Evolutionary conservation across 1,140 invertebrate species (phyloP).

Genomic region (Gerris buenoi): DNA sequence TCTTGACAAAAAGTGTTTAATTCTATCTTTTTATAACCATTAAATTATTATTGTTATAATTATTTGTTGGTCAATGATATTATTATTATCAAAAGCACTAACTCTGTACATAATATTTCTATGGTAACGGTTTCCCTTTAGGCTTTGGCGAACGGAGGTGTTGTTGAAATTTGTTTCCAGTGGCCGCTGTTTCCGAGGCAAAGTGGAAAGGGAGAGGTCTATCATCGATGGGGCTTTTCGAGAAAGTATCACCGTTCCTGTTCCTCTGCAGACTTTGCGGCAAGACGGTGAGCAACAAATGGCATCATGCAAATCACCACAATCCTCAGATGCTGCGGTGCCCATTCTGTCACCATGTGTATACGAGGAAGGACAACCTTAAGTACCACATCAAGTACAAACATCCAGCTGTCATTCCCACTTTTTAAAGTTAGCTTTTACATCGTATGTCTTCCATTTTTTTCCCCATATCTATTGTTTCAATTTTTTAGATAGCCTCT

Average conservation of each 20-base stretch:
- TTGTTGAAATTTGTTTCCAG: neutral
- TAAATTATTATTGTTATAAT: no score
- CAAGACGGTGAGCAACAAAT: conserved; percentile 69
- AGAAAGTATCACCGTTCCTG: conserved; percentile 14
- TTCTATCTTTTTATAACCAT: no score
- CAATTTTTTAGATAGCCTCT: no score
- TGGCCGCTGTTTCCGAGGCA: neutral
- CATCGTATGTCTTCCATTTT: no score
- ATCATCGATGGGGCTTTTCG: conserved; percentile 10
- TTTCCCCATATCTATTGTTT: no score
- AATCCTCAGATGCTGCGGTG: conserved; percentile 57
- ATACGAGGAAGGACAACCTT: conserved; percentile 60
- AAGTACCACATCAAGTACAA: conserved; percentile 20
- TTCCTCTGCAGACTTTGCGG: conserved; percentile 52
- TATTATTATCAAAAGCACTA: no score
- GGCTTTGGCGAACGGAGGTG: no score
- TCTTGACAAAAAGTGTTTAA: no score
- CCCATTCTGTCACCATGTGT: conserved; percentile 65
- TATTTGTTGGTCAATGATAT: no score
- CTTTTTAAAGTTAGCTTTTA: neutral
- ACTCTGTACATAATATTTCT: no score
- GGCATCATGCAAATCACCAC: conserved; percentile 72
- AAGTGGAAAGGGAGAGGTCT: neutral
- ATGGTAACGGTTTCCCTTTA: no score
- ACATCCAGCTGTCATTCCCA: conserved; percentile 8